Base-by-base conservation (phyloP, 1,140 invertebrate genomes). In the Brachionus paranguensis region DNA sequence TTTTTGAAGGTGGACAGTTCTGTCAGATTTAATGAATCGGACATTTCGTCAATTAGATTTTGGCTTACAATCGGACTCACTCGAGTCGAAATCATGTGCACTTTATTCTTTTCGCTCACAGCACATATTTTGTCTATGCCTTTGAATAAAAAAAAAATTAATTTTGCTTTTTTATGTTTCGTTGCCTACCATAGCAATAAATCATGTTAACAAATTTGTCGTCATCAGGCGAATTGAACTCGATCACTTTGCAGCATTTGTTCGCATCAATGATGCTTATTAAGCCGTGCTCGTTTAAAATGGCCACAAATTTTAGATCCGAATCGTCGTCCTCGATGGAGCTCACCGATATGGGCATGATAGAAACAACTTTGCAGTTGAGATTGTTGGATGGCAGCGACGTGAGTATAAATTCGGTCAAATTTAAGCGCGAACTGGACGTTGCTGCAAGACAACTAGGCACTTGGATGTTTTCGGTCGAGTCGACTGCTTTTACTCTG, bases 381-480 rank as follows among this genome's bases (percentile, higher is more conserved):
- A 50, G n/a, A 47, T n/a, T 50, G 20, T 24, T 50, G 11, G 72
- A 50, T n/a, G 72, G 43, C 24, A 81, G 27, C 33, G 53, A 60
- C 11, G 78, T 81, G 6, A 81, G 27, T 43, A 64, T 81, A 29
- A 81, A 64, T 47, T 81, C 78, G 14, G 64, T 81, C 8, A 81
- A 45, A 37, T 81, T 81, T 8, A 81, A 11, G 14, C 78, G 78
- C n/a, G 78, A 81, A 47, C 78, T 81, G 6, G 78, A 81, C 17
- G 78, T 81, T 29, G 53, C 78, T 6, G 78, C 78, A 41, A 81
- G 20, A 33, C 78, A 81, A 29, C 78, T 68, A 6, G 53, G 33
- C 12, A 43, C 41, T 3, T 33, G 43, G 5, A 37, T 37, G 11
- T 10, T 33, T 64, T 43, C 41, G 14, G 2, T 64, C 37, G 53